Percentiles rank a stretch among this genome's conserved stretches.
Evolutionary conservation across 2,888 invertebrate genomes (phyloP).

Genomic region (Andrena bicolor): DNA sequence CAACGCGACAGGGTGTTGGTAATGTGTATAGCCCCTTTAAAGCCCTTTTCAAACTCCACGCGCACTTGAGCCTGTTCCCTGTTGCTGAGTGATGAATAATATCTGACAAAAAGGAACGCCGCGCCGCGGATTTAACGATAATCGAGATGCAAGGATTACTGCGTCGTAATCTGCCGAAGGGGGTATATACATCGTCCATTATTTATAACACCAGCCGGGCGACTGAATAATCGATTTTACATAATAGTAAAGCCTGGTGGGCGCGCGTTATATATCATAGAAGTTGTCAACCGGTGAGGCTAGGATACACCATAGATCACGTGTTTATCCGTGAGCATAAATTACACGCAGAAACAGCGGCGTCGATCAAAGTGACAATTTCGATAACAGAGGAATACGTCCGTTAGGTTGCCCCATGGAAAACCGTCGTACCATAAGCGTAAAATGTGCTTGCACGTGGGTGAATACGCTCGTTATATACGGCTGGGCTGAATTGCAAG

Average conservation of each 20-base stretch:
- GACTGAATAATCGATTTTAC: conserved; percentile 54
- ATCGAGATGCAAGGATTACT: conserved; percentile 50
- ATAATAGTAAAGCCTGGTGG: conserved; percentile 50
- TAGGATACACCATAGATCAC: conserved; percentile 43
- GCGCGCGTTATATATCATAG: conserved; percentile 36
- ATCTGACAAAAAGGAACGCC: conserved; percentile 15
- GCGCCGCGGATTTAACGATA: conserved; percentile 22
- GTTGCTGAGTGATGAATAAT: conserved; percentile 11
- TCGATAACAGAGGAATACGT: conserved; percentile 8
- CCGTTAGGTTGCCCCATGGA: conserved; percentile 2
- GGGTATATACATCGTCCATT: conserved; percentile 34
- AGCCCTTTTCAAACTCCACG: too few relatives aligned
- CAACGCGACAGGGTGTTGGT: conserved; percentile 1
- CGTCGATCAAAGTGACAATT: conserved; percentile 25
- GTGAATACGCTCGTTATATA: neutral
- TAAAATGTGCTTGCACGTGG: neutral
- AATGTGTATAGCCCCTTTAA: too few relatives aligned
- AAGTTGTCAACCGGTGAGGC: conserved; percentile 34
- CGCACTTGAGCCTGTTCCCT: too few relatives aligned
- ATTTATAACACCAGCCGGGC: conserved; percentile 38
- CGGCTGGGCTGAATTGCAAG: conserved; percentile 16
- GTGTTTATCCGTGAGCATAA: conserved; percentile 38
- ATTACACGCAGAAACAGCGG: conserved; percentile 36
- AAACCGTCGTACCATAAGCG: conserved; percentile 13
- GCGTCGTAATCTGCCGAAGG: conserved; percentile 46